Percentiles rank a stretch among this genome's conserved stretches.
These are phyloP conservation scores for Anabas testudineus DNA, from an alignment of 2,797 vertebrate species.

Conservation along the genomic window DNA sequence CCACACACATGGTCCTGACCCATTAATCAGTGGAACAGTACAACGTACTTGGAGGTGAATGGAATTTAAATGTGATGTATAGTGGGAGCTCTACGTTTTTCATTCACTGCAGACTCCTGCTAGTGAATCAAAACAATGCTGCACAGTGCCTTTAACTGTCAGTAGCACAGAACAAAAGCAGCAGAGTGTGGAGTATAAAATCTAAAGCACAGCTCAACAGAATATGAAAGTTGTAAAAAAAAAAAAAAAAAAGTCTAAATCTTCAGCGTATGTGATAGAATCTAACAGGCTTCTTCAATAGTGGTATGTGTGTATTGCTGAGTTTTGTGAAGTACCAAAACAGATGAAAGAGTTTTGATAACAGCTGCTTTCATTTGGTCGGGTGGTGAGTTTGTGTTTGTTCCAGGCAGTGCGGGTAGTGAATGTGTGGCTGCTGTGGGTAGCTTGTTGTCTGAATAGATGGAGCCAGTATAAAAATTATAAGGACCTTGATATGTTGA, in stretches of 20 bases:
- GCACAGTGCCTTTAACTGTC: conserved; percentile 14
- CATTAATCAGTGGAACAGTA: conserved; percentile 51
- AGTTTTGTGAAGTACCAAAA: conserved; percentile 55
- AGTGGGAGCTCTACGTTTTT: conserved; percentile 16
- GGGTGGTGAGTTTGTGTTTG: conserved; percentile 70
- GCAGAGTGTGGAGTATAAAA: conserved; percentile 27
- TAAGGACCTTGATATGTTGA: conserved; percentile 17
- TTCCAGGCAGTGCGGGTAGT: conserved; percentile 41
- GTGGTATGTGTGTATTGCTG: conserved; percentile 35
- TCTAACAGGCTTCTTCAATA: conserved; percentile 41
- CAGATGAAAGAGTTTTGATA: conserved; percentile 75
- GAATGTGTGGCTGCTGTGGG: conserved; percentile 48
- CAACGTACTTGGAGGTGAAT: conserved; percentile 32
- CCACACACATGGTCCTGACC: conserved; percentile 60
- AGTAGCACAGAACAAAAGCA: conserved; percentile 23
- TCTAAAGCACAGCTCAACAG: conserved; percentile 38
- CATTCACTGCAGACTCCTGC: conserved; percentile 19
- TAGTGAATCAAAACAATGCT: conserved; percentile 10
- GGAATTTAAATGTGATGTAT: conserved; percentile 35
- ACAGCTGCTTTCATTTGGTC: conserved; percentile 76
- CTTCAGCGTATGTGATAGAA: conserved; percentile 41
- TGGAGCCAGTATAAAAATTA: conserved; percentile 8
- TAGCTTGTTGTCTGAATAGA: conserved; percentile 51
- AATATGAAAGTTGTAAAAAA: conserved; percentile 35
- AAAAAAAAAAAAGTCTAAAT: conserved; percentile 4